A percentile compares a stretch with the other conserved stretches of the same genome.
phyloP scores from a whole-genome alignment of 2,113 vertebrate species.

The Scalopus aquaticus region DNA sequence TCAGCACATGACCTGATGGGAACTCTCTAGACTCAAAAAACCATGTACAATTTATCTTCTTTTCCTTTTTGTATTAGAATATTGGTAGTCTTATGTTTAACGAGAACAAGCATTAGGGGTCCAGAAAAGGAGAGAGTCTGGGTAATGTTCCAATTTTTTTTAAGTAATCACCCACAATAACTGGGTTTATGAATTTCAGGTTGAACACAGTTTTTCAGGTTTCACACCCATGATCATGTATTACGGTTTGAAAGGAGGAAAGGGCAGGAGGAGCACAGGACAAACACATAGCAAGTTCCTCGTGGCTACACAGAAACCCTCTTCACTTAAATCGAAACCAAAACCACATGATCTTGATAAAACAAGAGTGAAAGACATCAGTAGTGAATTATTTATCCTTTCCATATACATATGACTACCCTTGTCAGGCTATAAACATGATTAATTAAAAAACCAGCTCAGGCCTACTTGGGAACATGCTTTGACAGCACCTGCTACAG shows the following conservation, averaged over 20 bases:
- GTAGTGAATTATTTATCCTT: constrained; percentile 13
- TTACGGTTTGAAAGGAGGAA: neutral
- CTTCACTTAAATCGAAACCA: neutral
- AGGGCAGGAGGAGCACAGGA: neutral
- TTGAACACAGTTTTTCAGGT: neutral
- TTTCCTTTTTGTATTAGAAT: neutral
- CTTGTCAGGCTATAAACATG: neutral
- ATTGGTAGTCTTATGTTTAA: neutral
- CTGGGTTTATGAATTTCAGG: neutral
- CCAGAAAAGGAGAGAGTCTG: neutral
- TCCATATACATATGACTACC: neutral
- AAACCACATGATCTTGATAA: neutral
- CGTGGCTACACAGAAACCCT: neutral
- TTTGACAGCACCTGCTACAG: neutral
- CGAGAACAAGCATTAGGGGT: neutral
- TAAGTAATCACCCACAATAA: neutral
- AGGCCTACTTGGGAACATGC: neutral
- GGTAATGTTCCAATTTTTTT: neutral
- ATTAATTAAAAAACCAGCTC: constrained; percentile 43
- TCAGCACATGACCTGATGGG: neutral
- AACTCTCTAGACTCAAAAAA: neutral
- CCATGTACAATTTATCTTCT: neutral
- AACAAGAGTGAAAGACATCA: constrained; percentile 4
- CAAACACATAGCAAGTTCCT: neutral
- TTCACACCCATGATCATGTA: neutral